Evolutionary conservation across 2,113 vertebrate species (phyloP).

Genomic region (Ceyx cyanopectus): DNA sequence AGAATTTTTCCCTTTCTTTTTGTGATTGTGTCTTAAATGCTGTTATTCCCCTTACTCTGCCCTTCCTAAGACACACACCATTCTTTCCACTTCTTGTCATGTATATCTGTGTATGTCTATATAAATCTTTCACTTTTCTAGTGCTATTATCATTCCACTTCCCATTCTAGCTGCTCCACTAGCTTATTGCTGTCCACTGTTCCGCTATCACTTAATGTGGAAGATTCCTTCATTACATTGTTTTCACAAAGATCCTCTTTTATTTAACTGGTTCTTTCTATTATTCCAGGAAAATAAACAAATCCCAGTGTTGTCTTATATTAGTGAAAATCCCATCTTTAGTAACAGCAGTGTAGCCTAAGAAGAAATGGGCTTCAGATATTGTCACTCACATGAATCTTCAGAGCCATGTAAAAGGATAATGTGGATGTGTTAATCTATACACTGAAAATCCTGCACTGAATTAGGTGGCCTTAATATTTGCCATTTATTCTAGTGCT

Average conservation of each 20-base stretch:
- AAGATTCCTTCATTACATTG: neutral
- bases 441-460: neutral
- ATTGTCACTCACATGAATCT: neutral
- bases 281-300: neutral
- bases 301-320: neutral
- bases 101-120: no score
- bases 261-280: neutral
- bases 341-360: neutral
- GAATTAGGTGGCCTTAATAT: neutral
- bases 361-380: neutral
- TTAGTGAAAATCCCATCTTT: neutral
- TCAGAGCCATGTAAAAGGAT: neutral
- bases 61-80: neutral
- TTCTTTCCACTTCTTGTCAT: accelerated
- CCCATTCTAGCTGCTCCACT: neutral
- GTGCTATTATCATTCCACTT: neutral
- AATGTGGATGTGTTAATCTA: neutral
- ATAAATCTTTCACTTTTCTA: neutral
- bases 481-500: neutral
- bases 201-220: neutral
- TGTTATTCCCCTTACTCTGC: neutral
- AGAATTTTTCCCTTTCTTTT: neutral
- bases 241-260: neutral
- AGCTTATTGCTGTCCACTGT: neutral
- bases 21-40: neutral